These are phyloP conservation scores for Cololabis saira DNA, from an alignment of 2,113 vertebrate genomes.

Conservation along the genomic window DNA sequence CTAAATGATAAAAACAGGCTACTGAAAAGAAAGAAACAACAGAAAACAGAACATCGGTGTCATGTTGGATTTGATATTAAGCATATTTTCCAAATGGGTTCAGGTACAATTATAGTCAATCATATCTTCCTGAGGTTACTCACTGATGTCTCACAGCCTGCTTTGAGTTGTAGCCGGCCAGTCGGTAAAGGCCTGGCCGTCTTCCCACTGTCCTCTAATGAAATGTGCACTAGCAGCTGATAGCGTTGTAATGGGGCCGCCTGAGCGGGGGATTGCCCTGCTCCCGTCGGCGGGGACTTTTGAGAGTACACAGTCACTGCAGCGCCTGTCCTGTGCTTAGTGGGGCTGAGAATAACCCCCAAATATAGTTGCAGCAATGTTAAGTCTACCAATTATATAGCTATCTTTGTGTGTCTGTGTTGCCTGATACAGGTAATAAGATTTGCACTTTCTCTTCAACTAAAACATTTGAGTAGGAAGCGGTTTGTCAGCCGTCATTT, in stretches of 20 bases:
- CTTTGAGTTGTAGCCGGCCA: constrained; percentile 36
- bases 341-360: constrained; percentile 64
- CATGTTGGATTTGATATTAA: constrained; percentile 2
- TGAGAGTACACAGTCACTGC: constrained; percentile 47
- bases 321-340: constrained; percentile 48
- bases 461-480: constrained; percentile 35
- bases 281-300: constrained; percentile 28
- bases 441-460: constrained; percentile 42
- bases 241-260: constrained; percentile 46
- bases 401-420: constrained; percentile 69
- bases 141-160: constrained; percentile 44
- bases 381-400: constrained; percentile 62
- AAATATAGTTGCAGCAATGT: constrained; percentile 63
- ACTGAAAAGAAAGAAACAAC: background rate
- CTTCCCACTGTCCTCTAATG: constrained; percentile 63
- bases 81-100: constrained; percentile 25
- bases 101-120: constrained; percentile 23
- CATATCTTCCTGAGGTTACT: constrained; percentile 35
- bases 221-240: constrained; percentile 75
- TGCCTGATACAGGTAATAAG: constrained; percentile 59
- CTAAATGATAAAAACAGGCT: background rate
- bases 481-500: constrained; percentile 9
- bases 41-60: background rate
- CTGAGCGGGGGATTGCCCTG: constrained; percentile 55
- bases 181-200: constrained; percentile 40